These are phyloP conservation scores for Archocentrus centrarchus DNA, from an alignment of 2,113 vertebrate species.

Conservation along the genomic window DNA sequence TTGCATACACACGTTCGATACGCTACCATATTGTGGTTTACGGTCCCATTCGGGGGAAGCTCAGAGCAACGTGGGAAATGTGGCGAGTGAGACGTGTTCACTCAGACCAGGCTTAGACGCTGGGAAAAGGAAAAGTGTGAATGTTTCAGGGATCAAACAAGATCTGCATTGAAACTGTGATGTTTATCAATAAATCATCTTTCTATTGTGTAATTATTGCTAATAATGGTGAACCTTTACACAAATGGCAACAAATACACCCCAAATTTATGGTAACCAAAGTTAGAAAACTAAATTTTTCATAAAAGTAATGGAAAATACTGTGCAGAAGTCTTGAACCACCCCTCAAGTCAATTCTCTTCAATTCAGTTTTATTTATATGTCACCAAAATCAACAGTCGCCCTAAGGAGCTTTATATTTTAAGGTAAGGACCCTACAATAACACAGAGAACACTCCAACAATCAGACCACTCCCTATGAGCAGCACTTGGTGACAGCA, in stretches of 20 bases:
- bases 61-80: constrained; percentile 39
- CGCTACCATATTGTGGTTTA: constrained; percentile 42
- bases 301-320: too few relatives aligned
- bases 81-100: constrained; percentile 18
- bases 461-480: too few relatives aligned
- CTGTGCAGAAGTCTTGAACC: too few relatives aligned
- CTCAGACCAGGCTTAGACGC: neutral
- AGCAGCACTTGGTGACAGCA: too few relatives aligned
- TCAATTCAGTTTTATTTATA: too few relatives aligned
- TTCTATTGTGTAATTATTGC: neutral
- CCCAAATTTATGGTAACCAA: neutral
- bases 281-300: neutral
- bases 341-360: too few relatives aligned
- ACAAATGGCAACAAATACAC: neutral
- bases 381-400: too few relatives aligned
- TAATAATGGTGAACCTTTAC: neutral
- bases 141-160: neutral
- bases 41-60: constrained; percentile 38
- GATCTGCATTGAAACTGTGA: neutral
- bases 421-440: too few relatives aligned
- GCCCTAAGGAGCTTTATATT: too few relatives aligned
- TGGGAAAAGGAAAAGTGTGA: neutral
- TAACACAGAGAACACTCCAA: too few relatives aligned
- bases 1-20: constrained; percentile 38
- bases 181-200: neutral